These are phyloP conservation scores for Scopus umbretta DNA, from an alignment of 2,113 vertebrate genomes.

Conservation along the genomic window DNA sequence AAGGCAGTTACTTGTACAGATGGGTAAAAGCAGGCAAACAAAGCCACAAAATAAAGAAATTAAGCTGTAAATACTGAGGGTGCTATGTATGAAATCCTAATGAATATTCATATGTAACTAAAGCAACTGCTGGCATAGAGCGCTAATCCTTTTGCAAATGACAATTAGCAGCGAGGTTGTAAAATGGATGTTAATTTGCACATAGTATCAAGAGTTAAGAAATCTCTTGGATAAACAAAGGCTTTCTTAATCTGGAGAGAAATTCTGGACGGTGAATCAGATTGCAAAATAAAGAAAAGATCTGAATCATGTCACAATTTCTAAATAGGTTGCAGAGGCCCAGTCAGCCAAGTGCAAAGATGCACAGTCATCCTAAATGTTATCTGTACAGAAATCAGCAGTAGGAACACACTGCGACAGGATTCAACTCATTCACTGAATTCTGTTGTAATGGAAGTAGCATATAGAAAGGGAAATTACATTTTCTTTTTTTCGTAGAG, in stretches of 20 bases:
- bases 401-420: neutral
- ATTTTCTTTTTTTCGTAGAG: neutral
- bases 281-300: neutral
- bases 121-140: neutral
- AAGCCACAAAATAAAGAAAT: constrained; percentile 14
- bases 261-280: neutral
- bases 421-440: neutral
- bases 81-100: neutral
- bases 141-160: constrained; percentile 24
- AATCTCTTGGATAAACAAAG: neutral
- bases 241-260: neutral
- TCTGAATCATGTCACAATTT: neutral
- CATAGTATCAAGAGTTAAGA: constrained; percentile 5
- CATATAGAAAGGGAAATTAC: neutral
- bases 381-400: neutral
- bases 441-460: neutral
- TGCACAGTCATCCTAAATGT: neutral
- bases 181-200: constrained; percentile 32
- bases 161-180: constrained; percentile 14
- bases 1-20: neutral
- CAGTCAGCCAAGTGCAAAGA: neutral
- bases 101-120: constrained; percentile 49
- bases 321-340: neutral
- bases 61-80: constrained; percentile 1
- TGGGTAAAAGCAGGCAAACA: neutral